Base-by-base conservation (phyloP, 2,888 invertebrate genomes). In the Rosalia funebris region DNA sequence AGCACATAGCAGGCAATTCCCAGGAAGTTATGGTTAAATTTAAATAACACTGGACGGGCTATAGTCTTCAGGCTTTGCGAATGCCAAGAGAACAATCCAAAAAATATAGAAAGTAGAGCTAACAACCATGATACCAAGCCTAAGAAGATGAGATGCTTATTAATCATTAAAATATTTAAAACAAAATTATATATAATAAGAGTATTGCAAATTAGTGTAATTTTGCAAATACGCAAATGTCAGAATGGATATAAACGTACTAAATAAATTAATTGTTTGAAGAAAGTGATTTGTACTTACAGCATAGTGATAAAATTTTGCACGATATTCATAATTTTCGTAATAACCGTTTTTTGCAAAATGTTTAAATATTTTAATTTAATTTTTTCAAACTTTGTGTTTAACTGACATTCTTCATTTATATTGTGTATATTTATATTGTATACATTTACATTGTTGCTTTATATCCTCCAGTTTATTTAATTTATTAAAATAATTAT, bases 81-180 rank as follows among this genome's bases (percentile, higher is more conserved):
- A 14, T 64, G 55, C 15, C 63, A 60, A 4, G 67, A 55, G 11
- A 57, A 41, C 3, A 64, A 7, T 5, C 69, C 69, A 7, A 69
- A 47, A 25, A 63, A 20, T 50, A 64, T 50, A 14, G 67, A 63
- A 2, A 69, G 20, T 12, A 69, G 25, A n/a, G 66, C 57, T 9
- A 68, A 57, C 11, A 69, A 32, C 69, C 66, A 66, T 11, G 67
- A 67, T 2, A 65, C 59, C 25, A 69, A 31, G 19, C 66, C 68
- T 67, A 16, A 36, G 61, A 52, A 41, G 11, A n/a, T n/a, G n/a
- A n/a, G n/a, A n/a, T n/a, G n/a, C n/a, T n/a, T n/a, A n/a, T n/a
- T n/a, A n/a, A n/a, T n/a, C n/a, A n/a, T n/a, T n/a, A n/a, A 7
- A 25, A 7, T 1, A 5, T 25, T 25, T 9, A 25, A 9, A 25